phyloP scores from a whole-genome alignment of 2,888 invertebrate genomes.

The Ecdyonurus torrentis region DNA sequence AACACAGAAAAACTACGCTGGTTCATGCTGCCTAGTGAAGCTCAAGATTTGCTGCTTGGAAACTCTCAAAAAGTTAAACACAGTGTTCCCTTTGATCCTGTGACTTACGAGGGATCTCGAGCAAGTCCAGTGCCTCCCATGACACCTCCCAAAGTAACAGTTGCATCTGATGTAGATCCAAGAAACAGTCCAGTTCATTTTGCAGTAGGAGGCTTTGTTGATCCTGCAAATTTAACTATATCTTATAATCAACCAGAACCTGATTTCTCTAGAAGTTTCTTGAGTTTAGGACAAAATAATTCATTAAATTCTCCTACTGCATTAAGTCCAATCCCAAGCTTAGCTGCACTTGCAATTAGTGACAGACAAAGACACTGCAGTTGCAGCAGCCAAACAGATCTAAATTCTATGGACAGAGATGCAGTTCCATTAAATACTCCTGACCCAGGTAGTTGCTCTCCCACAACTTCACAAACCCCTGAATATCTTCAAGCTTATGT shows the following conservation, averaged over 20 bases:
- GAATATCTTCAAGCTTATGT: conserved; percentile 58
- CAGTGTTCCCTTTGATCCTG: conserved; percentile 56
- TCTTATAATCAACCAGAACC: background rate
- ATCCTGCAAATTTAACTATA: conserved; percentile 17
- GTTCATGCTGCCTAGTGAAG: conserved; percentile 82
- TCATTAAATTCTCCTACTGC: conserved; percentile 22
- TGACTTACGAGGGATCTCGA: conserved; percentile 29
- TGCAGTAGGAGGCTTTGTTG: conserved; percentile 47
- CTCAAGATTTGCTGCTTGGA: conserved; percentile 54
- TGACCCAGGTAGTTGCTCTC: conserved; percentile 28
- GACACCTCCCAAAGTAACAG: conserved; percentile 5
- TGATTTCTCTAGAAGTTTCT: background rate
- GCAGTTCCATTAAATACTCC: conserved; percentile 38
- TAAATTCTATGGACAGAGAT: conserved; percentile 21
- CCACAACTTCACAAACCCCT: background rate
- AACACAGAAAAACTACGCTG: conserved; percentile 56
- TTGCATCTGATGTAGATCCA: conserved; percentile 8
- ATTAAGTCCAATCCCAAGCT: conserved; percentile 23
- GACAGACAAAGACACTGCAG: conserved; percentile 37
- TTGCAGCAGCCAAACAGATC: conserved; percentile 56
- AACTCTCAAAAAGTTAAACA: conserved; percentile 61
- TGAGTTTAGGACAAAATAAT: conserved; percentile 35
- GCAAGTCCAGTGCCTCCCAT: conserved; percentile 8
- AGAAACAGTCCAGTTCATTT: conserved; percentile 38
- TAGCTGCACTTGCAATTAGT: background rate